These are phyloP conservation scores for Axea sp. DNA, from an alignment of 2,888 invertebrate species.

Conservation along the genomic window DNA sequence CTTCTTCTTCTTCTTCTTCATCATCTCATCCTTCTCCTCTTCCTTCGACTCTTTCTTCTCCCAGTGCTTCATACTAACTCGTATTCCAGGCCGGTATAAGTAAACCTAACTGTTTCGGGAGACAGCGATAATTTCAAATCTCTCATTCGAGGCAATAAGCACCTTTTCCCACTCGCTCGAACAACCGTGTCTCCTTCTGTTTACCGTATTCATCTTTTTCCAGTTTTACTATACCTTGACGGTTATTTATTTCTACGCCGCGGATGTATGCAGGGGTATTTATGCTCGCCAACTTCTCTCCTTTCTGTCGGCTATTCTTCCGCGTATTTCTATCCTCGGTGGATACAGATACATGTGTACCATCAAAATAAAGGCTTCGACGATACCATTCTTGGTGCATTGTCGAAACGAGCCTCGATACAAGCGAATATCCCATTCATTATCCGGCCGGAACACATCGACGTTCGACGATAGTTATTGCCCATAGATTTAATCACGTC, in stretches of 20 bases:
- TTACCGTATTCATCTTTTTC: conserved; percentile 57
- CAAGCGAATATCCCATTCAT: conserved; percentile 27
- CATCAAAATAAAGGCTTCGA: conserved; percentile 55
- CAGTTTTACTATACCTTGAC: conserved; percentile 54
- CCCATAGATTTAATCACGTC: conserved; percentile 34
- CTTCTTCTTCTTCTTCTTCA: too few species aligned
- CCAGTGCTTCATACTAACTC: conserved; percentile 28
- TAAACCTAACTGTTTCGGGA: conserved; percentile 74
- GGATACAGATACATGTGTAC: conserved; percentile 49
- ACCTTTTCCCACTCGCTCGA: conserved; percentile 59
- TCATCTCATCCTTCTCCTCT: too few species aligned
- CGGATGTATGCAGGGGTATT: conserved; percentile 48
- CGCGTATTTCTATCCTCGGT: conserved; percentile 56
- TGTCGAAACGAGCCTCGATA: conserved; percentile 44
- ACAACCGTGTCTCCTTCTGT: conserved; percentile 54
- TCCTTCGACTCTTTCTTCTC: conserved; percentile 39
- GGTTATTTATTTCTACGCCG: conserved; percentile 54
- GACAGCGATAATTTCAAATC: conserved; percentile 73
- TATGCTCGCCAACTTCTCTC: conserved; percentile 46
- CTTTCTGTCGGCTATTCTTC: conserved; percentile 60
- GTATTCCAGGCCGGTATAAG: conserved; percentile 66
- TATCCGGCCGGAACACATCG: conserved; percentile 25
- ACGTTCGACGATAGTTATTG: conserved; percentile 44
- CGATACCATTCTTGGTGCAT: conserved; percentile 51
- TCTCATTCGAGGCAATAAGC: conserved; percentile 68